Conservation (phyloP, 2,888 invertebrate genomes). For the Tetranychus piercei region DNA sequence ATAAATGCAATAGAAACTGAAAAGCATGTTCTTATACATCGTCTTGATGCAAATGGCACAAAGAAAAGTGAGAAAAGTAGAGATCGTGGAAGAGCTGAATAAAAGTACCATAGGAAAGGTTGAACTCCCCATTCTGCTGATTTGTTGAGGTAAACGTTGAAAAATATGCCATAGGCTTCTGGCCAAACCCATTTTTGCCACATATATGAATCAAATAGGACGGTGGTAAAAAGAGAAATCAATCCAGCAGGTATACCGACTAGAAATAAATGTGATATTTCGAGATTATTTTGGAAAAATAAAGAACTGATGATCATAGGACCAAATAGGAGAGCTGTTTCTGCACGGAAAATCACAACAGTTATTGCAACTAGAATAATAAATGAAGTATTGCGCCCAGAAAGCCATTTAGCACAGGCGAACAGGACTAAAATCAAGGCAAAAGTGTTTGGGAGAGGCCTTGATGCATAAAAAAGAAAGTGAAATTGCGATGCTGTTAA, state of each 20-base stretch:
- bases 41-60: conserved; percentile 36
- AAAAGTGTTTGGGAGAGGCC: conserved; percentile 86
- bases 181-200: conserved; percentile 83
- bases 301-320: conserved; percentile 63
- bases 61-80: conserved; percentile 61
- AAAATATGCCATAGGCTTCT: conserved; percentile 91
- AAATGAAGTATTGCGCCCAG: conserved; percentile 52
- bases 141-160: conserved; percentile 78
- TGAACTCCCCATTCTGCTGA: conserved; percentile 77
- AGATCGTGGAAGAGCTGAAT: conserved; percentile 83
- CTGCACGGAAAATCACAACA: conserved; percentile 72
- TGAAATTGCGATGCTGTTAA: conserved; percentile 85
- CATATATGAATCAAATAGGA: conserved; percentile 71
- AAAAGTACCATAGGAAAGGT: conserved; percentile 65
- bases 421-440: conserved; percentile 58
- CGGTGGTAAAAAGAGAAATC: conserved; percentile 47
- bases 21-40: background rate
- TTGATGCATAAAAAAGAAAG: conserved; percentile 85
- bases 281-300: conserved; percentile 46
- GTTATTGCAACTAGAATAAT: conserved; percentile 66
- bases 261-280: conserved; percentile 34
- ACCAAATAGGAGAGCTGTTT: conserved; percentile 67
- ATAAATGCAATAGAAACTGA: conserved; percentile 45
- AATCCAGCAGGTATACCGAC: conserved; percentile 37
- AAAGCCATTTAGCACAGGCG: conserved; percentile 66